These are phyloP conservation scores for Tragopan temminckii DNA, from an alignment of 2,797 vertebrate species.

Conservation along the genomic window DNA sequence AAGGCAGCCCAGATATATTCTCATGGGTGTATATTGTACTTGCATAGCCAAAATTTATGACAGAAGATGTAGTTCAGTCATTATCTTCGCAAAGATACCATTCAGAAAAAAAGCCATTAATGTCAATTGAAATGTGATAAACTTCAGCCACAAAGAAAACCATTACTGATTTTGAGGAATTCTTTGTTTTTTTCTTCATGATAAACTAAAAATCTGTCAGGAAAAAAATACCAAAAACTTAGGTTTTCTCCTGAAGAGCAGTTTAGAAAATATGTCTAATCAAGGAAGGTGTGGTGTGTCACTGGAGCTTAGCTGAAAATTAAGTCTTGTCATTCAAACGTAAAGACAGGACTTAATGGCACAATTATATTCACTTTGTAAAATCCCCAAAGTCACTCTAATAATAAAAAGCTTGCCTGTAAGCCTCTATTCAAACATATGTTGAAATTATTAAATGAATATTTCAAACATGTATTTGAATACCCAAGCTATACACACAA, in stretches of 20 bases:
- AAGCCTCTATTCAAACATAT: neutral
- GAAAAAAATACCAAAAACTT: neutral
- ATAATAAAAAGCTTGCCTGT: neutral
- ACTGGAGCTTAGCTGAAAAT: neutral
- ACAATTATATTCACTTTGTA: neutral
- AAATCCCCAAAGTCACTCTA: neutral
- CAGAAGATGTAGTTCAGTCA: neutral
- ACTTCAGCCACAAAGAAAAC: neutral
- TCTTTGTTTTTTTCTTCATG: neutral
- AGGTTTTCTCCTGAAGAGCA: neutral
- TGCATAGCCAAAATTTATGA: accelerated
- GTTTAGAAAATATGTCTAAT: neutral
- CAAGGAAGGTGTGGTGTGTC: neutral
- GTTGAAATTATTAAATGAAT: neutral
- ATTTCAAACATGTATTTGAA: neutral
- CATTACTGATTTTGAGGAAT: neutral
- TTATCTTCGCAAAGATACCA: neutral
- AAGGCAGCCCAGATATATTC: neutral
- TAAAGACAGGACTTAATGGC: neutral
- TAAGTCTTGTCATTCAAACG: neutral
- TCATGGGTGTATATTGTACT: neutral
- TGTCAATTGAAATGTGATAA: neutral
- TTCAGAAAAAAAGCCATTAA: neutral
- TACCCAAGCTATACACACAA: neutral
- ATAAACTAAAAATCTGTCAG: neutral